phyloP scores from a whole-genome alignment of 2,888 invertebrate species.

The Tenthredo distinguenda region DNA sequence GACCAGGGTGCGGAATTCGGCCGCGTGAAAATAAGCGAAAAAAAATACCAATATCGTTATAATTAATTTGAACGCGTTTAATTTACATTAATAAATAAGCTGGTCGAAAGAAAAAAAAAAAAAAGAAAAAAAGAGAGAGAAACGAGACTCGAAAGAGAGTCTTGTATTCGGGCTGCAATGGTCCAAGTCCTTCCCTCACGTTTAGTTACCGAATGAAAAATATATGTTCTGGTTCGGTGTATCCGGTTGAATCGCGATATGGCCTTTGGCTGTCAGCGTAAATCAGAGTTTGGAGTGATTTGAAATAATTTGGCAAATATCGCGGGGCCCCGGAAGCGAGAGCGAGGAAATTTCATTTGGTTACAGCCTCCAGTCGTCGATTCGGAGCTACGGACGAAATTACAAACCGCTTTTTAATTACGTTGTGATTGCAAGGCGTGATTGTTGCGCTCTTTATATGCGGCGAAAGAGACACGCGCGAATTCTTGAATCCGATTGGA shows the following conservation, averaged over 20 bases:
- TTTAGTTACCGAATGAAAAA: conserved; percentile 52
- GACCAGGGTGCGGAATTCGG: conserved; percentile 16
- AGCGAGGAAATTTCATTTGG: neutral
- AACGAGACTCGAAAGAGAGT: conserved; percentile 15
- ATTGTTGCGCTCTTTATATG: conserved; percentile 35
- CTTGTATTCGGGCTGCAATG: neutral
- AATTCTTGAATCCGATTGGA: conserved; percentile 37
- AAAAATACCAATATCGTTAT: conserved; percentile 38
- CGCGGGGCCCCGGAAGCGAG: neutral
- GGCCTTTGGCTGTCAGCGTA: neutral
- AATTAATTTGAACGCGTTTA: conserved; percentile 54
- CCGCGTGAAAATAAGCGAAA: conserved; percentile 16
- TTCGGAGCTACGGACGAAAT: neutral
- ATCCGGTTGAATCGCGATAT: neutral
- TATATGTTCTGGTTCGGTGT: neutral
- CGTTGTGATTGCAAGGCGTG: conserved; percentile 44
- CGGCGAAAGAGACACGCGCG: conserved; percentile 38
- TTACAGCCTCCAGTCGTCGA: neutral
- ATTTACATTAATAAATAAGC: conserved; percentile 55
- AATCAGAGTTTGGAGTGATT: conserved; percentile 22
- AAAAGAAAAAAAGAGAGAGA: neutral
- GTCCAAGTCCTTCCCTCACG: neutral
- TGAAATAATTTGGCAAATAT: conserved; percentile 31
- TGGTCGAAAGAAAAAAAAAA: conserved; percentile 14
- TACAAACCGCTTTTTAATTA: conserved; percentile 45